These are phyloP conservation scores for Hippocampus comes DNA, from an alignment of 2,113 vertebrate species.

Conservation along the genomic window DNA sequence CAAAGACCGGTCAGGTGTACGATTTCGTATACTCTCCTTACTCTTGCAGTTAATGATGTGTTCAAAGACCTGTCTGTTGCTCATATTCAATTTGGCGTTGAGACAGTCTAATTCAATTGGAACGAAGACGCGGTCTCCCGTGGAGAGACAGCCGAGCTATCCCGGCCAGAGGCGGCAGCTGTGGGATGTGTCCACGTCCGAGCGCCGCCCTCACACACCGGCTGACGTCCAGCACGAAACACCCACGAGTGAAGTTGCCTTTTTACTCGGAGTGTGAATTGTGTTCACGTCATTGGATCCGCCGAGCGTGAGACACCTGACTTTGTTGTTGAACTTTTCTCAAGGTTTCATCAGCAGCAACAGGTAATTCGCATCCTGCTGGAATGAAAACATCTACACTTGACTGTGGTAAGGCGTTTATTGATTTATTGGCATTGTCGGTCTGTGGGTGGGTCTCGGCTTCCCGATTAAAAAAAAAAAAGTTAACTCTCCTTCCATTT, in stretches of 20 bases:
- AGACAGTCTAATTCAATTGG: too few relatives aligned
- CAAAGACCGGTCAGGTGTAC: not conserved
- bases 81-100: not conserved
- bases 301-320: conserved; percentile 32
- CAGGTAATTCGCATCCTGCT: not conserved
- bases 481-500: conserved; percentile 9
- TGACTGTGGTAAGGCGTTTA: not conserved
- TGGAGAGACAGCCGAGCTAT: conserved; percentile 15
- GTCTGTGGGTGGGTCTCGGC: conserved; percentile 10
- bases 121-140: not conserved
- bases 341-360: not conserved
- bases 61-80: not conserved
- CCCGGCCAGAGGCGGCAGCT: conserved; percentile 21
- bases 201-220: conserved; percentile 50
- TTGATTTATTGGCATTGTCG: not conserved
- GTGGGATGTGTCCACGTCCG: conserved; percentile 26
- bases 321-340: conserved; percentile 1
- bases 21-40: not conserved
- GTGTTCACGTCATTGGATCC: not conserved
- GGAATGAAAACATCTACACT: not conserved
- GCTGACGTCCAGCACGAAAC: conserved; percentile 3
- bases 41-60: not conserved
- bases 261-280: not conserved
- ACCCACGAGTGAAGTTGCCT: conserved; percentile 23
- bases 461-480: conserved; percentile 20